Evolutionary conservation across 2,113 vertebrate species (phyloP), one percentile per base, ranked within the genome.

Genomic region (Cryptomyrus ogoouensis): DNA sequence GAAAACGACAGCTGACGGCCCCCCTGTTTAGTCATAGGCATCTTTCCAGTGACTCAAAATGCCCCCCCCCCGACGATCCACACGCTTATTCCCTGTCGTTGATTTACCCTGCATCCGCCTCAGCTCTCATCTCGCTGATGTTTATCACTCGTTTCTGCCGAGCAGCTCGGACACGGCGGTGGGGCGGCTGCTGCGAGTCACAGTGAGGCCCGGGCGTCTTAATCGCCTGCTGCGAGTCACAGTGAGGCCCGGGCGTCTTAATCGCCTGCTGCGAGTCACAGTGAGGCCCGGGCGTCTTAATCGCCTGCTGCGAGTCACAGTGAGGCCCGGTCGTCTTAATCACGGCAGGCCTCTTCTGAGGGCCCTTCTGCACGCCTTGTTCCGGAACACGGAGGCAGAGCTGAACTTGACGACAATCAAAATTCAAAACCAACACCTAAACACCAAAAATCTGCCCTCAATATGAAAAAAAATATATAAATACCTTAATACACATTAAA

Each of bases 1-100:
- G 85, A 19, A 87, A 35, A 53, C 2, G 92, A 94, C 93, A 93
- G 92, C 93, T 92, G 92, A 92, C 90, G 88, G 70, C 90, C 87
- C 92, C 89, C 66, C 88, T 87, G 90, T 88, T 91, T 84, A 88
- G 90, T 90, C 90, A 90, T 85, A 88, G 89, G 84, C 85, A 39
- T 90, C 90, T 91, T 91, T 88, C 91, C 92, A 70, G 86, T 90
- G 91, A 91, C 91, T 92, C 92, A 91, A 90, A 89, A 90, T 83
- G 85, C 8, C 1, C 62, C n/a, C 91, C 91, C 92, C 91, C 89
- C 46, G 88, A 91, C 89, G 85, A 90, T 87, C 21, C 62, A 56
- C 74, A 21, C 31, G 19, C 80, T 90, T 90, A 88, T 91, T 91
- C 91, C 91, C 91, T 89, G 91, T 91, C 84, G 91, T 86, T 87